These are phyloP conservation scores for Saxidomus purpurata DNA, from an alignment of 1,140 invertebrate species.

Conservation along the genomic window DNA sequence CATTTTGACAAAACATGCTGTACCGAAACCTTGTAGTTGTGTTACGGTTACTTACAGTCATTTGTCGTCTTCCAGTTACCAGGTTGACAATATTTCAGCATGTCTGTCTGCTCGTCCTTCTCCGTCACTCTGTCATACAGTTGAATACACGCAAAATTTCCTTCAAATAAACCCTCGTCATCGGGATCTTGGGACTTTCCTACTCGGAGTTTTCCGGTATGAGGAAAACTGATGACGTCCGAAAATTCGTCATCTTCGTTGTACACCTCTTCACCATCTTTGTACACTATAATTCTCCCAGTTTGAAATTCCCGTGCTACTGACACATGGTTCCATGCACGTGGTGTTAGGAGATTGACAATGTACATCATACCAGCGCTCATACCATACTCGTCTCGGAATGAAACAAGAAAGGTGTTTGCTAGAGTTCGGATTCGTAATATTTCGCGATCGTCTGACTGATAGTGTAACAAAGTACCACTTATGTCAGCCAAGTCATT, in stretches of 20 bases:
- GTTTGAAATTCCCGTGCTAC: constrained; percentile 51
- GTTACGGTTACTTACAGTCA: constrained; percentile 59
- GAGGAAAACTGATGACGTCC: constrained; percentile 58
- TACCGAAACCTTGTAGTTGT: too few relatives aligned
- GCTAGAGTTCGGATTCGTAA: constrained; percentile 37
- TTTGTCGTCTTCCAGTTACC: constrained; percentile 41
- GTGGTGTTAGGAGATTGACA: constrained; percentile 55
- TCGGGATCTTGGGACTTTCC: constrained; percentile 64
- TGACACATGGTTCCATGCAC: constrained; percentile 55
- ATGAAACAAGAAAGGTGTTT: constrained; percentile 58
- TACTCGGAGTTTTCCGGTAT: constrained; percentile 48
- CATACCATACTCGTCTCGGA: constrained; percentile 65
- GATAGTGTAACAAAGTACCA: constrained; percentile 58
- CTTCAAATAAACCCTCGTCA: constrained; percentile 56
- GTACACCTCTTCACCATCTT: constrained; percentile 58
- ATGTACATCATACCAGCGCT: constrained; percentile 65
- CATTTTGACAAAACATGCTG: too few relatives aligned
- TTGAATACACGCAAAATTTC: constrained; percentile 54
- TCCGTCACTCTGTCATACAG: constrained; percentile 8
- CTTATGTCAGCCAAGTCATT: constrained; percentile 57
- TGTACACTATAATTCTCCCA: constrained; percentile 58
- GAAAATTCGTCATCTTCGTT: constrained; percentile 66
- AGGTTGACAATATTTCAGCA: constrained; percentile 3
- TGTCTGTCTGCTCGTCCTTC: background rate
- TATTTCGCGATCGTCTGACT: constrained; percentile 56